Conservation (phyloP, 1,140 invertebrate genomes). For the Myzus persicae region DNA sequence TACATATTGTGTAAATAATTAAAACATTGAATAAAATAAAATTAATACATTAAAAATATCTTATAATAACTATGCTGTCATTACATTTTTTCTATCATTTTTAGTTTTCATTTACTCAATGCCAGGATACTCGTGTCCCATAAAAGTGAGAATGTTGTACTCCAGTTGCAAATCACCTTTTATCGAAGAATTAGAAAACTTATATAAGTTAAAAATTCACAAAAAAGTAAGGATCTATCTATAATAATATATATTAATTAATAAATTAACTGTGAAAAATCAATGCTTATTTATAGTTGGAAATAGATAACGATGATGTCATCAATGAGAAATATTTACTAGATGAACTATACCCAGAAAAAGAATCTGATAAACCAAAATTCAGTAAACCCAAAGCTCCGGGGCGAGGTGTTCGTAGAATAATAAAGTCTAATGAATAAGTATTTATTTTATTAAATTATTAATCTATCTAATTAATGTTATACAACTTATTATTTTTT, state of each 20-base stretch:
- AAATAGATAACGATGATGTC: slow-evolving; percentile 89
- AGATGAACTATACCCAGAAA: slow-evolving; percentile 94
- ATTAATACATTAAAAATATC: not conserved
- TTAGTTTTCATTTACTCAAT: slow-evolving; percentile 97
- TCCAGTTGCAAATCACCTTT: slow-evolving; percentile 94
- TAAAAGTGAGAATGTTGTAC: slow-evolving; percentile 97
- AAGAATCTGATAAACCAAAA: slow-evolving; percentile 85
- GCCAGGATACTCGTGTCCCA: slow-evolving; percentile 91
- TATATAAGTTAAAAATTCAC: slow-evolving; percentile 74
- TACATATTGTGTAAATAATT: not conserved
- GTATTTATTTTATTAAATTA: slow-evolving; percentile 18
- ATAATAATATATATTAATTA: not conserved
- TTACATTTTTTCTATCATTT: slow-evolving; percentile 65
- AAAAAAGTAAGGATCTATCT: slow-evolving; percentile 78
- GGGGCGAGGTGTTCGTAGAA: slow-evolving; percentile 86
- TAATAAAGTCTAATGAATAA: slow-evolving; percentile 75
- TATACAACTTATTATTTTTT: slow-evolving; percentile 14
- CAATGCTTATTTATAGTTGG: slow-evolving; percentile 74
- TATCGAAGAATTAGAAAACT: slow-evolving; percentile 76
- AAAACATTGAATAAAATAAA: not conserved
- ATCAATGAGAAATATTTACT: slow-evolving; percentile 88
- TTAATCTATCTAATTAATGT: slow-evolving; percentile 5
- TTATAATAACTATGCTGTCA: not conserved
- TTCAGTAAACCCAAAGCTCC: slow-evolving; percentile 96
- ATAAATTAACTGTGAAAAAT: slow-evolving; percentile 53